Evolutionary conservation across 2,113 vertebrate genomes (phyloP), one percentile per base, ranked within the genome.

Genomic region (Indicator indicator): DNA sequence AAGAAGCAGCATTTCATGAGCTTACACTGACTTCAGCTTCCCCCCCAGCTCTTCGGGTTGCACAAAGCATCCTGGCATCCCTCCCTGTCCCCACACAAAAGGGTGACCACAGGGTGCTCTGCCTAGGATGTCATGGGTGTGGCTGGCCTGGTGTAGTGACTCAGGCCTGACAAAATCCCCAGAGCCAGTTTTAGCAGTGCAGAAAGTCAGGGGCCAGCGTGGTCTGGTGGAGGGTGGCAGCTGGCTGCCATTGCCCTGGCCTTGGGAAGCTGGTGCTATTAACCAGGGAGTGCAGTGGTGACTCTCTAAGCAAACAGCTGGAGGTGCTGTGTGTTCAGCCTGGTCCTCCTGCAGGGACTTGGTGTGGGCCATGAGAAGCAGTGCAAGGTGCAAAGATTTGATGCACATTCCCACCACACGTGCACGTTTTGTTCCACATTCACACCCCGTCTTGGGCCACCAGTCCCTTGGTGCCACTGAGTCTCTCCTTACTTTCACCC

Each of bases 51-150:
- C 2, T 28, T 48, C 0, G 1, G 30, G 16, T 91, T 93, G 78
- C 86, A 65, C 82, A 95, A 95, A 48, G 62, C 54, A 69, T 19
- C 58, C 44, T 5, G 0, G 48, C 3, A 7, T 33, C 48, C 19
- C 38, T 86, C 36, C 23, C 38, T 2, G 4, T 15, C 14, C 32
- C 64, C 56, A 24, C 6, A 0, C 18, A n/a, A 75, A 24, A 2
- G n/a, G 13, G 5, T 16, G 5, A 70, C 77, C 38, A 56, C 23
- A 23, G 42, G 26, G 28, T 46, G 52, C 33, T 52, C 63, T 65
- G 14, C 9, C 6, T 32, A 6, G 46, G 27, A n/a, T 0, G 1
- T 70, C 85, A 85, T 1, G 20, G 64, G 58, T 11, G 6, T 32
- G 71, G 59, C 9, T 83, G 52, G 27, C 36, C 11, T 62, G 17